These are phyloP conservation scores for Prenolepis imparis DNA, from an alignment of 2,888 invertebrate genomes.

Conservation along the genomic window DNA sequence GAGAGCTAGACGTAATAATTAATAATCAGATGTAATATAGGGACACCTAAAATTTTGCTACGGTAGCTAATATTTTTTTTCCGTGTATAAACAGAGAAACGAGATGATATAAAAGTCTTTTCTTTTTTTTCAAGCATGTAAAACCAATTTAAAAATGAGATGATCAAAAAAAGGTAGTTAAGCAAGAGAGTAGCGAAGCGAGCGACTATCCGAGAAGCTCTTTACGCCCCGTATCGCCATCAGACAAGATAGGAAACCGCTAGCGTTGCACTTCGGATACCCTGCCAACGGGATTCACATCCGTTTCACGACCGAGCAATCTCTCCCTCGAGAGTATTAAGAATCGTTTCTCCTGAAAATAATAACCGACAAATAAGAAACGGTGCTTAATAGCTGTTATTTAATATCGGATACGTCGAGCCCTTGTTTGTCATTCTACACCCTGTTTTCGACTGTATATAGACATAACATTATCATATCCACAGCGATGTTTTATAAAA, in stretches of 20 bases:
- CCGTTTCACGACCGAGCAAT: conserved; percentile 32
- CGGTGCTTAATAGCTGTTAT: conserved; percentile 29
- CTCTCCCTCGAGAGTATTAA: conserved; percentile 30
- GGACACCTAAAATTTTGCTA: no score
- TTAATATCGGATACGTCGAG: conserved; percentile 24
- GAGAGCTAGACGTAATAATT: no score
- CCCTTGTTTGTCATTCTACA: conserved; percentile 38
- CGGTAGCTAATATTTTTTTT: no score
- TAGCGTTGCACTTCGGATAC: conserved; percentile 43
- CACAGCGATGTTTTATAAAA: not conserved
- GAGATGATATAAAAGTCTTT: not conserved
- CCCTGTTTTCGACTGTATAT: not conserved
- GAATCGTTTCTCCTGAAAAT: conserved; percentile 59
- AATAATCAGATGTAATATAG: no score
- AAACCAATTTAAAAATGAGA: not conserved
- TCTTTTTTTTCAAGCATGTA: not conserved
- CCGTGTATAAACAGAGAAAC: not conserved
- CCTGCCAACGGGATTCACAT: conserved; percentile 37
- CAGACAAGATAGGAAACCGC: conserved; percentile 66
- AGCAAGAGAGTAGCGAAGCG: not conserved
- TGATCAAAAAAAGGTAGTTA: not conserved
- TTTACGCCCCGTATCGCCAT: conserved; percentile 49
- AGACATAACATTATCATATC: conserved; percentile 15
- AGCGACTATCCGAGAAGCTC: conserved; percentile 28
- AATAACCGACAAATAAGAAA: conserved; percentile 64